Evolutionary conservation across 2,113 vertebrate species (phyloP), one percentile per base, ranked within the genome.

Genomic region (Tragulus kanchil): DNA sequence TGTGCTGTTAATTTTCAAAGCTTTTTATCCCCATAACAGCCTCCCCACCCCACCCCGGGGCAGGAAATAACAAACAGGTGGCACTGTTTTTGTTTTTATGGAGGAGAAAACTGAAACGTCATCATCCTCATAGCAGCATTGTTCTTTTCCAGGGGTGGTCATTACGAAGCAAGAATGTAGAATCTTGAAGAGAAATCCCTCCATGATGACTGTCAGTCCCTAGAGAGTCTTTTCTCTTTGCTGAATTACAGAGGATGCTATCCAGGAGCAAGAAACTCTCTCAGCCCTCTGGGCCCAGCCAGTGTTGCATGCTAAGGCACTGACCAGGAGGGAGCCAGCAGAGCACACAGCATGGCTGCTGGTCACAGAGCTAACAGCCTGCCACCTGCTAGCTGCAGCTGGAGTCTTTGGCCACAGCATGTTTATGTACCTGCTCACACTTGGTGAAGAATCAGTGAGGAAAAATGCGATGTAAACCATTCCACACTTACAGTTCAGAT

Each of bases 1-100:
- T 81, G 52, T 91, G 73, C 95, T 97, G 96, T 97, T 97, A 94
- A 97, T 97, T 95, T 97, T 64, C 78, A 97, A 95, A 86, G 77
- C 42, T 52, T 94, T 93, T 96, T 59, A 71, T 89, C 84, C 65
- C 71, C 16, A 56, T 86, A 97, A 96, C 12, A 64, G 13, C 28
- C 25, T 36, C 36, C 36, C 36, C 36, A 36, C 36, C 36, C 36
- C 36, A 36, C 36, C 36, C 28, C 62, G 36, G 83, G 73, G 81
- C 52, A 95, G 93, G 71, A 95, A 97, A 93, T 94, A 95, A 89
- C 97, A 93, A 67, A 56, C 71, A 93, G 54, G 71, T 89, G 54
- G 26, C 93, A 89, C 52, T 83, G 19, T 94, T 97, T 87, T 90
- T 95, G 69, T 94, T 97, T 93, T 94, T 92, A 81, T 89, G 61